Conservation (phyloP, 2,888 invertebrate species). For the Xestia xanthographa region DNA sequence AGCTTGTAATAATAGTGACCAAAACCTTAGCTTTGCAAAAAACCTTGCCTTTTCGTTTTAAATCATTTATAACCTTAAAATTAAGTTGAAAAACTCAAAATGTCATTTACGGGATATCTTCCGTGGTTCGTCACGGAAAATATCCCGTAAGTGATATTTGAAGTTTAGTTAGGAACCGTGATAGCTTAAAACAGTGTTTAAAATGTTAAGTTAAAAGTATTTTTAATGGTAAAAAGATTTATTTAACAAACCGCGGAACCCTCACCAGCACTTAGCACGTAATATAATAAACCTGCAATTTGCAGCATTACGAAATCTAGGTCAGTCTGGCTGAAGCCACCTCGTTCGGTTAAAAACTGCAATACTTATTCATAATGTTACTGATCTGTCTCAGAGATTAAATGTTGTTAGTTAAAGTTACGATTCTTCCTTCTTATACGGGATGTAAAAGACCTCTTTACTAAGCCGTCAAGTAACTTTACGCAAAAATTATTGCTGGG, state of each 20-base stretch:
- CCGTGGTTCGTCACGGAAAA: too few species aligned
- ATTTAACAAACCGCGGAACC: slow-evolving; percentile 45
- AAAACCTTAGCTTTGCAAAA: not conserved
- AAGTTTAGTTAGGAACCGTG: too few species aligned
- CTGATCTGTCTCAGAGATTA: slow-evolving; percentile 48
- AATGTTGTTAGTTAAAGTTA: slow-evolving; percentile 35
- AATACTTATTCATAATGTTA: slow-evolving; percentile 46
- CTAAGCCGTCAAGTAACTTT: too few species aligned
- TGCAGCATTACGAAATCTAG: slow-evolving; percentile 68
- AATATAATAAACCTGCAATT: slow-evolving; percentile 61
- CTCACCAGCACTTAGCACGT: slow-evolving; percentile 24
- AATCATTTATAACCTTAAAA: not conserved
- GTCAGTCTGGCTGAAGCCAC: slow-evolving; percentile 65
- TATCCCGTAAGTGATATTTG: too few species aligned
- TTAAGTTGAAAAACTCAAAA: too few species aligned
- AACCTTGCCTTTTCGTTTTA: not conserved
- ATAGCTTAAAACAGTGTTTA: too few species aligned
- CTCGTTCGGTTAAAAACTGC: slow-evolving; percentile 49
- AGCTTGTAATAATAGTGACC: not conserved
- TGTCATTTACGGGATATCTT: too few species aligned
- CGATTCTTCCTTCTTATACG: slow-evolving; percentile 29
- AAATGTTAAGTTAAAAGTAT: not conserved
- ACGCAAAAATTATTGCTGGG: too few species aligned
- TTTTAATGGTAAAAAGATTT: not conserved
- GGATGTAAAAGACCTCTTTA: too few species aligned